phyloP scores from a whole-genome alignment of 2,888 invertebrate species.

The Trichogramma dendrolimi region DNA sequence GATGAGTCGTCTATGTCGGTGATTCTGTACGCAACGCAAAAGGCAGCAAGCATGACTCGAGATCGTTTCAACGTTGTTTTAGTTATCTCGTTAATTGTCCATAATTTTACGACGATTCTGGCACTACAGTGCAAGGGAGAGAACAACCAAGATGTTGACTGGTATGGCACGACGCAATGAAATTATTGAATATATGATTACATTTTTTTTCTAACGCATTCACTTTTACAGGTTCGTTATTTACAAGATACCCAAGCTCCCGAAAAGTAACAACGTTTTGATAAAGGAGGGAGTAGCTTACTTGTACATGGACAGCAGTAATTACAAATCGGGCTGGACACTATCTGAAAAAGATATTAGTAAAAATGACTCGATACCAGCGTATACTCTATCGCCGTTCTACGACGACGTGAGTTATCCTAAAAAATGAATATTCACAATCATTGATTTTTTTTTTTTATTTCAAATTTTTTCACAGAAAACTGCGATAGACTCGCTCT shows the following conservation, averaged over 20 bases:
- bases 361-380: slow-evolving; percentile 63
- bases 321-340: slow-evolving; percentile 61
- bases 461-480: slow-evolving; percentile 8
- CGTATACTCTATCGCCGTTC: slow-evolving; percentile 60
- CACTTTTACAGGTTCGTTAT: slow-evolving; percentile 68
- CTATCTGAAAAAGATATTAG: slow-evolving; percentile 64
- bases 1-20: no score
- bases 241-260: slow-evolving; percentile 73
- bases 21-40: no score
- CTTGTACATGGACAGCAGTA: slow-evolving; percentile 64
- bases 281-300: slow-evolving; percentile 66
- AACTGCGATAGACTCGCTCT: slow-evolving; percentile 36
- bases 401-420: slow-evolving; percentile 48
- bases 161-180: slow-evolving; percentile 54
- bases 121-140: slow-evolving; percentile 57
- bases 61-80: no score
- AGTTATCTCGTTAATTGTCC: no score
- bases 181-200: no score
- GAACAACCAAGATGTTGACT: slow-evolving; percentile 64
- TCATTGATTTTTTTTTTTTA: slow-evolving; percentile 1
- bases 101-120: no score
- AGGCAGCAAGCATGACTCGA: no score
- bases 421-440: background rate
- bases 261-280: slow-evolving; percentile 55
- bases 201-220: background rate